These are phyloP conservation scores for Drosophila cognata DNA, from an alignment of 2,888 invertebrate species.

Conservation along the genomic window DNA sequence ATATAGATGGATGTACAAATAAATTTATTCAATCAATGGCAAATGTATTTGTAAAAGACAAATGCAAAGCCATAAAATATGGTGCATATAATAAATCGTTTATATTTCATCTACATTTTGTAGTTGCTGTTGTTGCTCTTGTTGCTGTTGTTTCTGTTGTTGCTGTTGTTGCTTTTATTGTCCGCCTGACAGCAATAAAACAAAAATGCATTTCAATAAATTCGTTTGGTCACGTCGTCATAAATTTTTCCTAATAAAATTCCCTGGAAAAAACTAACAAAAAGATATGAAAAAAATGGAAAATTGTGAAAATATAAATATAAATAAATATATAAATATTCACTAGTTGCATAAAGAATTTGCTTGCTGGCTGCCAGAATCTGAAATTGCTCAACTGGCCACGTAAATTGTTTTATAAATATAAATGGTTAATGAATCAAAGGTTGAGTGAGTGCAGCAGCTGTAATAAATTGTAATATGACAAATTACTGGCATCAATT, in stretches of 20 bases:
- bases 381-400: slow-evolving; percentile 4
- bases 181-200: slow-evolving; percentile 49
- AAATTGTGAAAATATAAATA: not conserved
- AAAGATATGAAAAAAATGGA: not conserved
- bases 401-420: slow-evolving; percentile 37
- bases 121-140: slow-evolving; percentile 16
- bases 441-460: not conserved
- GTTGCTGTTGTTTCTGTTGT: slow-evolving; percentile 12
- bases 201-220: slow-evolving; percentile 45
- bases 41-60: slow-evolving; percentile 38
- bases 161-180: slow-evolving; percentile 16
- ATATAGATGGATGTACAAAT: not conserved
- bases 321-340: not conserved
- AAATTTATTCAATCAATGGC: slow-evolving; percentile 45
- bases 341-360: slow-evolving; percentile 11
- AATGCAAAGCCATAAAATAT: slow-evolving; percentile 25
- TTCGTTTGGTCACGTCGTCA: slow-evolving; percentile 52
- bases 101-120: slow-evolving; percentile 8
- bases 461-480: slow-evolving; percentile 11
- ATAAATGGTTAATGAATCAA: slow-evolving; percentile 43
- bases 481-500: slow-evolving; percentile 34
- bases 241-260: slow-evolving; percentile 64
- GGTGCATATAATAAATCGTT: slow-evolving; percentile 35
- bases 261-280: not conserved
- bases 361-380: slow-evolving; percentile 7